Conservation (phyloP, 2,797 vertebrate genomes). For the Acanthornis magna region DNA sequence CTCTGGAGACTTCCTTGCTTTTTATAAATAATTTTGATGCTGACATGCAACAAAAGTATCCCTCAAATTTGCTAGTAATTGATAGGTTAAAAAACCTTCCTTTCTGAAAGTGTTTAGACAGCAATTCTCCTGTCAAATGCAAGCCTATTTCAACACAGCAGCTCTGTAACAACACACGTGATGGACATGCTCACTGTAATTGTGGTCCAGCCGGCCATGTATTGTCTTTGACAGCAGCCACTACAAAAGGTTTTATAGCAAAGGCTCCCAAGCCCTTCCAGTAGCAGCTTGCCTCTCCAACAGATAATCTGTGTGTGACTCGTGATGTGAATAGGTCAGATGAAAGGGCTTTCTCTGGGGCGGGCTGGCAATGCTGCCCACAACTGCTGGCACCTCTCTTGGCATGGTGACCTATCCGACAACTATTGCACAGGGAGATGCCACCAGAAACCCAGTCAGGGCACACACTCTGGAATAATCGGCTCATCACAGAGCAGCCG, state of each 20-base stretch:
- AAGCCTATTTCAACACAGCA: not conserved
- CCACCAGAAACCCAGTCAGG: not conserved
- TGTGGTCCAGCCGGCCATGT: not conserved
- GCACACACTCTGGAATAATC: not conserved
- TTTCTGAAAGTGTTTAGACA: not conserved
- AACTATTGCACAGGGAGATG: not conserved
- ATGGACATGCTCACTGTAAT: not conserved
- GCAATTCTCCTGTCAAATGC: not conserved
- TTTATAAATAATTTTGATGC: not conserved
- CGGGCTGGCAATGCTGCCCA: accelerated
- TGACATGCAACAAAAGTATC: not conserved
- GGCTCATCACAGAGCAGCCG: not conserved
- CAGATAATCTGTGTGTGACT: not conserved
- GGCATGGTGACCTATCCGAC: not conserved
- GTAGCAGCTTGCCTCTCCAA: not conserved
- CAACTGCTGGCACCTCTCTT: not conserved
- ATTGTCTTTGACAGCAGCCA: slow-evolving; percentile 23
- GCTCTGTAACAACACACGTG: not conserved
- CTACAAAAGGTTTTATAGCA: slow-evolving; percentile 27
- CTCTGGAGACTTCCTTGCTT: not conserved
- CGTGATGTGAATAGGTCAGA: not conserved
- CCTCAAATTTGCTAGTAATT: not conserved
- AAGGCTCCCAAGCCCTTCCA: not conserved
- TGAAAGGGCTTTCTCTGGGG: not conserved
- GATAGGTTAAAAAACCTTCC: not conserved